Percentiles rank a stretch among this genome's conserved stretches.
phyloP scores from a whole-genome alignment of 2,888 invertebrate species.

The Rhodophaea formosa region DNA sequence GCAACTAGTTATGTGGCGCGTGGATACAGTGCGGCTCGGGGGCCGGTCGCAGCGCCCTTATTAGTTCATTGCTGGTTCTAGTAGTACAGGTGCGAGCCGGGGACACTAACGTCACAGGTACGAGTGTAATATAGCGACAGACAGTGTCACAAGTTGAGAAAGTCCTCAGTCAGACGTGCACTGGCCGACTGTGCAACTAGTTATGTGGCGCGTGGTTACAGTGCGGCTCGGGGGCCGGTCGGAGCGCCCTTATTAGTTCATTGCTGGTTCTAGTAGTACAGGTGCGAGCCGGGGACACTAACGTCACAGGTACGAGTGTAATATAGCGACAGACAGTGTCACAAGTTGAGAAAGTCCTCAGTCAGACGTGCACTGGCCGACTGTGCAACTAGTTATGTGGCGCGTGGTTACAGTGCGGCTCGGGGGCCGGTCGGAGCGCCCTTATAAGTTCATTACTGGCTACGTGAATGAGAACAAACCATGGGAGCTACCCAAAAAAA shows the following conservation, averaged over 20 bases:
- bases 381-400: slow-evolving; percentile 50
- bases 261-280: slow-evolving; percentile 83
- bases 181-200: slow-evolving; percentile 41
- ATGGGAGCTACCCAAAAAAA: too few relatives aligned
- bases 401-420: slow-evolving; percentile 57
- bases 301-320: not conserved
- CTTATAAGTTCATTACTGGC: slow-evolving; percentile 77
- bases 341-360: slow-evolving; percentile 57
- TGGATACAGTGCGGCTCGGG: slow-evolving; percentile 76
- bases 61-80: slow-evolving; percentile 73
- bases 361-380: too few relatives aligned
- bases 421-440: slow-evolving; percentile 86
- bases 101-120: not conserved
- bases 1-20: slow-evolving; percentile 52
- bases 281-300: slow-evolving; percentile 77
- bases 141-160: slow-evolving; percentile 43
- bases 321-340: too few relatives aligned
- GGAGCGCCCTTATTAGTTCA: slow-evolving; percentile 80
- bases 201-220: slow-evolving; percentile 59
- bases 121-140: too few relatives aligned
- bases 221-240: slow-evolving; percentile 81
- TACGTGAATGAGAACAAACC: too few relatives aligned
- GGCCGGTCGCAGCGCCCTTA: slow-evolving; percentile 85
- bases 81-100: slow-evolving; percentile 85
- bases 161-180: slow-evolving; percentile 36